Evolutionary conservation across 2,113 vertebrate species (phyloP), one percentile per base, ranked within the genome.

Genomic region (Aplodontia rufa): DNA sequence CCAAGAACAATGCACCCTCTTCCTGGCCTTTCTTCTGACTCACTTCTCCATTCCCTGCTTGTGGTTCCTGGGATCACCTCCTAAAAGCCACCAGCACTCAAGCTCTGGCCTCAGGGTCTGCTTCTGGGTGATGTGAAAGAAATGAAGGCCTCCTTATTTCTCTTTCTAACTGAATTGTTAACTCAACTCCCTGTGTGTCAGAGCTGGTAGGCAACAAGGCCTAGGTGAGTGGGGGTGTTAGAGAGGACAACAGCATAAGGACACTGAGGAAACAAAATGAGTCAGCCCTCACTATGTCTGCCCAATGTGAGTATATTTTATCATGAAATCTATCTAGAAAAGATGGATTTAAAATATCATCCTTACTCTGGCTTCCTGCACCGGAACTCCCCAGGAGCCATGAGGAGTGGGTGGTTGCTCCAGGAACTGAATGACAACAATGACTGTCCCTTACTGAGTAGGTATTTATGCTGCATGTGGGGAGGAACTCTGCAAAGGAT

Each of bases 1-100:
- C 10, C 20, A 2, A 35, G 5, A 12, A 37, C 1, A 0, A 12
- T 7, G 16, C 0, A 24, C 7, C 6, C 35, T 5, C 6, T 9
- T 24, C 0, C 28, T 35, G 58, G 3, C 75, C 55, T 64, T 58
- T 30, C n/a, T 42, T 66, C 35, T 40, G 2, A 42, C 42, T 28
- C 11, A 49, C 9, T 14, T 35, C 30, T 84, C 64, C 0, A 40
- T 3, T 40, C 16, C 5, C 37, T 78, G 58, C 60, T 40, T 87
- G 45, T 42, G 20, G 10, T 49, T 81, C 32, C 75, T 78, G 75
- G 17, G 19, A 9, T 86, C 30, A 69, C 13, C 32, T 75, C 40
- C 35, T 10, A 42, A 10, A 71, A 93, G 51, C n/a, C 49, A 51
- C 20, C 51, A 68, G n/a, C 30, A 51, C 42, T 10, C 9, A 82